These are phyloP conservation scores for Drosophila prolongata DNA, from an alignment of 2,888 invertebrate species.

Conservation along the genomic window DNA sequence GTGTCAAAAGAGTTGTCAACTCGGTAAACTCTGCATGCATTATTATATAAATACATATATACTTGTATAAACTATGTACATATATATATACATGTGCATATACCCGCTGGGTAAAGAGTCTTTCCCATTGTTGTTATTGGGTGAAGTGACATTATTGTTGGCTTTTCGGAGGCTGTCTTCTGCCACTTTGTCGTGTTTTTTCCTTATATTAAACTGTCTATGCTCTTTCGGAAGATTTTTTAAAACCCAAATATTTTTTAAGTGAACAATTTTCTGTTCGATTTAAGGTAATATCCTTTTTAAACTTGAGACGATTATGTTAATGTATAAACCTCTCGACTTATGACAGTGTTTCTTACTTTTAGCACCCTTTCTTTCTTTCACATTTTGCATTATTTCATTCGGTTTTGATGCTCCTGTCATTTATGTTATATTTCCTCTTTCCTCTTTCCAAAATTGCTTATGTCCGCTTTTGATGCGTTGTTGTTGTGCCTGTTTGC, in stretches of 20 bases:
- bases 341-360: not conserved
- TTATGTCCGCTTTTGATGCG: not conserved
- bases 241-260: too few species aligned
- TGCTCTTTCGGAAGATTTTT: not conserved
- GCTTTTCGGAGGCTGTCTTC: conserved; percentile 9
- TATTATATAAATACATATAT: conserved; percentile 1
- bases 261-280: too few species aligned
- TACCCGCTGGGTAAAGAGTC: conserved; percentile 27
- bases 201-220: not conserved
- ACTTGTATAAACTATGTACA: conserved; percentile 2
- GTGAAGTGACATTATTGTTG: conserved; percentile 12
- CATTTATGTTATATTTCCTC: conserved; percentile 22
- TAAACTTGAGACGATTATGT: not conserved
- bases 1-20: conserved; percentile 40
- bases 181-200: conserved; percentile 1
- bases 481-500: conserved; percentile 20
- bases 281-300: too few species aligned
- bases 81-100: not conserved
- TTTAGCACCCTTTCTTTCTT: not conserved
- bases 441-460: conserved; percentile 23
- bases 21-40: not conserved
- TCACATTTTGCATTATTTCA: not conserved
- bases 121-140: conserved; percentile 35
- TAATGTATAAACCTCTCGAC: not conserved
- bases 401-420: conserved; percentile 18